Percentiles rank a stretch among this genome's conserved stretches.
These are phyloP conservation scores for Calameuta idolon DNA, from an alignment of 2,888 invertebrate genomes.

Conservation along the genomic window DNA sequence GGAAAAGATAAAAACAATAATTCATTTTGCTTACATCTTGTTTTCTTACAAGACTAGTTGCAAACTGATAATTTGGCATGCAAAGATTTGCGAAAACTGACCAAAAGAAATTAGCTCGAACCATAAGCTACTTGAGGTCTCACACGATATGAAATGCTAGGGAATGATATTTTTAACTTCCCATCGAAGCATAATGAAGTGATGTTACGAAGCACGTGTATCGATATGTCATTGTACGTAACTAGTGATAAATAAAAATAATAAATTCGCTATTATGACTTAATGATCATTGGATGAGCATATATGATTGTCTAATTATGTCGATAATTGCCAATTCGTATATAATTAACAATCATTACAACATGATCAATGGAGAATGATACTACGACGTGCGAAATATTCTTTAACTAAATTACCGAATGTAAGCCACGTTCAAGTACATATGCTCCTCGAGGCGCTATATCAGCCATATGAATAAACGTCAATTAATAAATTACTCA, in stretches of 20 bases:
- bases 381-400: background rate
- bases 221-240: background rate
- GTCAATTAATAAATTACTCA: background rate
- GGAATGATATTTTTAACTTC: background rate
- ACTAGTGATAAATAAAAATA: background rate
- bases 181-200: background rate
- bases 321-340: background rate
- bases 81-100: background rate
- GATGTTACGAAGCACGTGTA: background rate
- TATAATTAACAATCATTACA: background rate
- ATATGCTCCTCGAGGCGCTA: background rate
- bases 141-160: background rate
- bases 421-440: background rate
- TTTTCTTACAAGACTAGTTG: background rate
- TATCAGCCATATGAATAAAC: background rate
- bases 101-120: background rate
- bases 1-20: background rate
- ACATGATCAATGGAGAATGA: background rate
- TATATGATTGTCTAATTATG: background rate
- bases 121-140: background rate
- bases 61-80: background rate
- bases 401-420: background rate
- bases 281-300: background rate
- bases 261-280: background rate
- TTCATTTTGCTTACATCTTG: background rate